Base-by-base conservation (phyloP, 2,113 vertebrate species). In the Sturnira hondurensis region DNA sequence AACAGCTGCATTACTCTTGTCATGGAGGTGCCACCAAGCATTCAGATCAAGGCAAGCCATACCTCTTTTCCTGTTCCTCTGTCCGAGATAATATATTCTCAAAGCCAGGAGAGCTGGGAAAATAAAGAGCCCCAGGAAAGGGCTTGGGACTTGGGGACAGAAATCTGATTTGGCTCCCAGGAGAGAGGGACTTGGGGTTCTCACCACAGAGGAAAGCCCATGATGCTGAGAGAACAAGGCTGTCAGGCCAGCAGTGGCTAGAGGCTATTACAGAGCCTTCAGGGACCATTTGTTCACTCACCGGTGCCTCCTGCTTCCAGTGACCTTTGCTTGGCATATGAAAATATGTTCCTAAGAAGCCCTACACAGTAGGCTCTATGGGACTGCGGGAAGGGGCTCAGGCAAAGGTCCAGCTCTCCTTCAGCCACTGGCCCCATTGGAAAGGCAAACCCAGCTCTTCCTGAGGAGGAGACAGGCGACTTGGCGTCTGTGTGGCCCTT, bases 311-410 rank as follows among this genome's bases (percentile, higher is more conserved):
- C 0, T 58, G 50, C 52, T 65, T 63, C 20, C n/a, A 47, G 61
- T 58, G 90, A 92, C 86, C 81, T 97, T 95, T 94, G 84, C 80
- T 92, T 93, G 45, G 56, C 90, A 22, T 91, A 96, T 94, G 92
- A 91, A 97, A 97, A 98, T 96, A 54, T 61, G 24, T 93, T 97
- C 95, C 73, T 13, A 43, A 86, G 97, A 97, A 97, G 77, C 52
- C 74, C 65, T 73, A 31, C 50, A 43, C 41, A 20, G 47, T 45
- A 65, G 19, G 14, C 50, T 93, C 31, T 45, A 14, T 43, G 43
- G 63, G 50, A 36, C 15, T 36, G 36, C n/a, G 7, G 63, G 41
- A 85, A 86, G 22, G 11, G 15, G 0, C 17, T 52, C 45, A 36
- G 50, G 68, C 26, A 80, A 92, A 84, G 56, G 16, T 15, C 16